phyloP scores from a whole-genome alignment of 2,888 invertebrate genomes.

The Selenia dentaria region DNA sequence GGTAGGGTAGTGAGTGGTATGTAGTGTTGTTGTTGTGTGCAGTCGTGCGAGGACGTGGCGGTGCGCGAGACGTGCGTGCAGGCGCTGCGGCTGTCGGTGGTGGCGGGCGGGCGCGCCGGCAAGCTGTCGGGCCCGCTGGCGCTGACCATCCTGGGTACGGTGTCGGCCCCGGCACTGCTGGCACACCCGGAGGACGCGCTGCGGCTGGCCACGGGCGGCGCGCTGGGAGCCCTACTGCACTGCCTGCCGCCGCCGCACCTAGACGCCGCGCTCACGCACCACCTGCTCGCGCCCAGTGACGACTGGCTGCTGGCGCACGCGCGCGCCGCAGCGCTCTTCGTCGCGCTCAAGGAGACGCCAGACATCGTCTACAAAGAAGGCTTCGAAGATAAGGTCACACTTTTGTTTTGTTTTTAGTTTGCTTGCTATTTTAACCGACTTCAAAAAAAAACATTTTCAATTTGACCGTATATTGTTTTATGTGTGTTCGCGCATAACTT shows the following conservation, averaged over 20 bases:
- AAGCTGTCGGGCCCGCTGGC: slow-evolving; percentile 94
- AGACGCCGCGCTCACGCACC: slow-evolving; percentile 88
- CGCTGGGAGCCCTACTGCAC: slow-evolving; percentile 93
- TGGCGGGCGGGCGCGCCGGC: slow-evolving; percentile 88
- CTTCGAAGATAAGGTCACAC: slow-evolving; percentile 30
- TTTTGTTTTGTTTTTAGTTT: no score
- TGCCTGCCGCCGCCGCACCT: slow-evolving; percentile 91
- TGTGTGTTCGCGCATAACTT: no score
- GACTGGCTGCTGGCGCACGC: slow-evolving; percentile 93
- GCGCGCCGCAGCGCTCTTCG: slow-evolving; percentile 92
- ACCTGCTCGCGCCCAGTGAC: slow-evolving; percentile 85
- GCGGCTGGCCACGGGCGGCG: slow-evolving; percentile 93
- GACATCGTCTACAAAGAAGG: slow-evolving; percentile 48
- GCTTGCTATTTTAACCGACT: no score
- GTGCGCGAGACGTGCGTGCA: slow-evolving; percentile 97
- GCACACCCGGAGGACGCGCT: slow-evolving; percentile 92
- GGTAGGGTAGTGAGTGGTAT: no score
- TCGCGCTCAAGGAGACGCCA: slow-evolving; percentile 94
- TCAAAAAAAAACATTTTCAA: no score
- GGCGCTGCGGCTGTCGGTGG: slow-evolving; percentile 93
- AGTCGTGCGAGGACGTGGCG: slow-evolving; percentile 91
- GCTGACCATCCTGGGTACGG: slow-evolving; percentile 88
- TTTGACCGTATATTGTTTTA: no score
- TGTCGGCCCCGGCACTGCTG: slow-evolving; percentile 86
- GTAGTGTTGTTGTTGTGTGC: neutral